Conservation (phyloP, 2,888 invertebrate species). For the Globia sparganii region DNA sequence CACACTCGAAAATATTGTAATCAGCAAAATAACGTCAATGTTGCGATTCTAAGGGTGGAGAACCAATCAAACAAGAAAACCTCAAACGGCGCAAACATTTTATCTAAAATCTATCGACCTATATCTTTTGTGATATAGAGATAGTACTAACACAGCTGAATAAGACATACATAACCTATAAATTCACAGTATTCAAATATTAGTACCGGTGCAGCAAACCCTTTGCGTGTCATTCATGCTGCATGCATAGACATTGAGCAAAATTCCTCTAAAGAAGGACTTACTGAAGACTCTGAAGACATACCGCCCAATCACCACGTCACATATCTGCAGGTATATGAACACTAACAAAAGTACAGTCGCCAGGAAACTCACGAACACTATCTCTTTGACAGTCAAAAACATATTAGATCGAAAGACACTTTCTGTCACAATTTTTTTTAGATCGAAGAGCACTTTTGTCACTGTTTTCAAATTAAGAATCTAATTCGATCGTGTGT, state of each 20-base stretch:
- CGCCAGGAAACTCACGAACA: constrained; percentile 76
- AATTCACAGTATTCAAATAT: background rate
- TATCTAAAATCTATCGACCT: background rate
- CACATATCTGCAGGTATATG: constrained; percentile 82
- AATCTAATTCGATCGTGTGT: constrained; percentile 29
- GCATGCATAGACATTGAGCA: background rate
- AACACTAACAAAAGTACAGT: constrained; percentile 76
- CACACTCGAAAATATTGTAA: background rate
- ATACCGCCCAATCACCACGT: constrained; percentile 77
- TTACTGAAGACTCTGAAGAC: constrained; percentile 82
- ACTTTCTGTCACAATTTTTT: constrained; percentile 29
- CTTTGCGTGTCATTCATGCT: background rate
- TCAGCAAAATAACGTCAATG: background rate
- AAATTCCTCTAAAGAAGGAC: constrained; percentile 61
- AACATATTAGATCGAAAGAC: constrained; percentile 72
- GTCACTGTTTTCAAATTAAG: background rate
- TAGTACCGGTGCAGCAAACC: background rate
- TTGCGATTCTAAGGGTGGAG: background rate
- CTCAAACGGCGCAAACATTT: background rate
- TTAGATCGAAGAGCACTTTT: constrained; percentile 36
- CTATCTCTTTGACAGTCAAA: constrained; percentile 76
- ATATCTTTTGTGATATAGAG: background rate
- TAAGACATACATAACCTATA: background rate
- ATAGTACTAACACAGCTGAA: background rate
- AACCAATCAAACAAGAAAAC: background rate